Evolutionary conservation across 2,113 vertebrate genomes (phyloP), one percentile per base, ranked within the genome.

Genomic region (Alectura lathami): DNA sequence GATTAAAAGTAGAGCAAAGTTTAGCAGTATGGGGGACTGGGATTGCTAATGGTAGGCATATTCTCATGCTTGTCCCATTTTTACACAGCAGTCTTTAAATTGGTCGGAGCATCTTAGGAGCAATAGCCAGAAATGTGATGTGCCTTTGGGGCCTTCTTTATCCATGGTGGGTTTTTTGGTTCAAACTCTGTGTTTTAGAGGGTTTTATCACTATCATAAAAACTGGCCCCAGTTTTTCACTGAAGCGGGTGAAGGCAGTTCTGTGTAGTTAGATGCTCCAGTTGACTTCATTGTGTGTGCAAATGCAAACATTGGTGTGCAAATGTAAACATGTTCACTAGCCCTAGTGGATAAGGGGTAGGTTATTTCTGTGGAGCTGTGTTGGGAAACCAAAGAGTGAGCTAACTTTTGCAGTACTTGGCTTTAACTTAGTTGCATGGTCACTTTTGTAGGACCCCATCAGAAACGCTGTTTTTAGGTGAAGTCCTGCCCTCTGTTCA

Each of bases 1-100:
- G 82, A 83, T 92, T 92, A 94, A 84, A 54, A 94, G 50, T 64
- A 85, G 56, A 95, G 81, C 87, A 94, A 76, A 89, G 95, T 89
- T 89, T 94, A 97, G 91, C 43, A 57, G 74, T 64, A 80, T 76
- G 63, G 89, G 89, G 45, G 82, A 54, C 78, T 86, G 75, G 22
- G 59, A 29, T 62, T 94, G 84, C 82, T 73, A 73, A 74, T 3
- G 7, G 32, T 66, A 57, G 79, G 75, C 42, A 38, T 69, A 86
- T 95, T 89, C 82, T 95, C 91, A 83, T 91, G 82, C 81, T 95
- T 47, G 17, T 59, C 45, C 26, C 2, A 0, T 34, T 91, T 90
- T 69, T 66, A 23, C 3, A 7, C 42, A 59, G 22, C 34, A n/a
- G 9, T 27, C 48, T 48, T 57, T 38, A 22, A 45, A 68, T 56